Evolutionary conservation across 2,888 invertebrate genomes (phyloP), one percentile per base, ranked within the genome.

Genomic region (Protula sp.): DNA sequence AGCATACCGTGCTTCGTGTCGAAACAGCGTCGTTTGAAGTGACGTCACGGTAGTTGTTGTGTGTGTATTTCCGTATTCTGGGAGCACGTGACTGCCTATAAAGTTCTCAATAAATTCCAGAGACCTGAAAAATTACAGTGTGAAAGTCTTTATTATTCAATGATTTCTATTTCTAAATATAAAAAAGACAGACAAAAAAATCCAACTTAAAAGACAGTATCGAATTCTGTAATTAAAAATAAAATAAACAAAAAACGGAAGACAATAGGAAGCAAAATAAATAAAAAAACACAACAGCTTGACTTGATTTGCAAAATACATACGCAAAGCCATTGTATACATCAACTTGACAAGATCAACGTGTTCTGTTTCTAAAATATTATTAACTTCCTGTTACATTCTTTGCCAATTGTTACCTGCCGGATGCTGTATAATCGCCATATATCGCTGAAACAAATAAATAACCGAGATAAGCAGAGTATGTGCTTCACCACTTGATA

Each of bases 381-480:
- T 38, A 19, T 38, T 38, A 38, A 38, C 19, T 38, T 38, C 9
- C 38, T 38, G 19, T n/a, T n/a, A n/a, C n/a, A n/a, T n/a, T n/a
- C n/a, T n/a, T n/a, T 22, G 14, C 24, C 45, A 51, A 47, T 29
- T 62, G 67, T 57, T 66, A 74, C 75, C 90, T 85, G 19, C 92
- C 92, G 0, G 91, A 91, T 1, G 92, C 90, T 58, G 88, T 89
- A 82, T 91, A 92, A 83, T 93, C 92, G 81, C 91, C 90, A 79
- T 91, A 92, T 14, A 91, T 87, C 50, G 77, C 81, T 80, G 72
- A 61, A 77, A 70, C 29, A 65, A 31, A 28, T 47, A 47, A 55
- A 38, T 9, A 38, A 19, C 38, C 9, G 38, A 38, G 38, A 14
- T 38, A 38, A 38, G 38, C 9, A 38, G n/a, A n/a, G n/a, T n/a